A percentile compares a stretch with the other conserved stretches of the same genome.
Conservation (phyloP, 2,797 vertebrate species). For the Protosalanx chinensis region DNA sequence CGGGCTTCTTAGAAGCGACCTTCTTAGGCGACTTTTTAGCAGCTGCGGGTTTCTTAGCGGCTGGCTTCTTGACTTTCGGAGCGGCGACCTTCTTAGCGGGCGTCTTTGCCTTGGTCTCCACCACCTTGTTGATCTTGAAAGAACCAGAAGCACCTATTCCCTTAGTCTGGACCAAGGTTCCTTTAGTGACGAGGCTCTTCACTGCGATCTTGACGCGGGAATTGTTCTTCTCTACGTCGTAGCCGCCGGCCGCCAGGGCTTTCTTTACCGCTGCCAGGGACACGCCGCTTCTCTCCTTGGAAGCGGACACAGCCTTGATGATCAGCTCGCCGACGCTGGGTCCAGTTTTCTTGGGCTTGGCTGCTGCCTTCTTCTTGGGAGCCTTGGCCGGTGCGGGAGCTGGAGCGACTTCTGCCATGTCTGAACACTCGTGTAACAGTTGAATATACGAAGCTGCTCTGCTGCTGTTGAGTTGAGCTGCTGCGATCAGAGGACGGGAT, state of each 20-base stretch:
- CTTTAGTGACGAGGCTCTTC: not conserved
- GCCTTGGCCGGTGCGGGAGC: not conserved
- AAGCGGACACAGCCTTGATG: constrained; percentile 6
- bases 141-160: constrained; percentile 4
- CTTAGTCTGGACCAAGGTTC: not conserved
- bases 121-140: constrained; percentile 3
- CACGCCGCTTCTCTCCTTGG: constrained; percentile 7
- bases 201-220: constrained; percentile 4
- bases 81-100: not conserved
- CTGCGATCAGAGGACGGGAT: too few relatives aligned
- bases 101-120: not conserved
- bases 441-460: too few relatives aligned
- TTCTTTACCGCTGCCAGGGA: not conserved
- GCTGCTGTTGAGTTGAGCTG: too few relatives aligned
- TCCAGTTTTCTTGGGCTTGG: constrained; percentile 7
- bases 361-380: constrained; percentile 8
- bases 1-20: constrained; percentile 7
- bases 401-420: too few relatives aligned
- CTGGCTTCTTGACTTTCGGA: not conserved
- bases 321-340: constrained; percentile 6
- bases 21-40: not conserved
- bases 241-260: not conserved
- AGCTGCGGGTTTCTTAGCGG: not conserved
- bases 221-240: constrained; percentile 7
- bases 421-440: too few relatives aligned